Conservation (phyloP, 2,113 vertebrate genomes). For the Equus quagga region DNA sequence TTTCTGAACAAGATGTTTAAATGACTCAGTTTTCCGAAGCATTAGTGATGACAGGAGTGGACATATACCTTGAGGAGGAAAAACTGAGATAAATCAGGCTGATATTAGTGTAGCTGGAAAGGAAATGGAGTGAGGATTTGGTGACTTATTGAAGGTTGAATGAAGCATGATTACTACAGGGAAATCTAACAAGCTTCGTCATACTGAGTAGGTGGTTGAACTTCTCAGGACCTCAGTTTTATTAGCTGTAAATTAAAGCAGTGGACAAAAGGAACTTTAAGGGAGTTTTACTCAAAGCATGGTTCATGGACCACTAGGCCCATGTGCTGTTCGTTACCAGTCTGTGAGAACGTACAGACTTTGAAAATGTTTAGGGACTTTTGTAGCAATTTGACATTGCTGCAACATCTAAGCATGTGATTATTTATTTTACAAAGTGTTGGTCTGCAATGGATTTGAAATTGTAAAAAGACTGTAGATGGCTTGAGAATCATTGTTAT, state of each 20-base stretch:
- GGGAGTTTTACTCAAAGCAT: neutral
- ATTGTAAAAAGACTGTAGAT: neutral
- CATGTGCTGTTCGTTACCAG: neutral
- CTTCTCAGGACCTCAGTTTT: neutral
- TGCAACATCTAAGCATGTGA: neutral
- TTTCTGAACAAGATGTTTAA: conserved; percentile 69
- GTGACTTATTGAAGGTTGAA: neutral
- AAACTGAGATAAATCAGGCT: conserved; percentile 21
- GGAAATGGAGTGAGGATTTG: conserved; percentile 8
- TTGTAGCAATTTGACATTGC: neutral
- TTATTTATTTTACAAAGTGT: conserved; percentile 1
- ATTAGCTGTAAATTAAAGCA: neutral
- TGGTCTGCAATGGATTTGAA: neutral
- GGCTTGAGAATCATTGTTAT: neutral
- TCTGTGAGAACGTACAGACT: neutral
- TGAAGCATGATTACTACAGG: neutral
- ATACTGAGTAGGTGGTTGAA: neutral
- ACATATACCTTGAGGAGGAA: neutral
- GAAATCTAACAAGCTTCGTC: neutral
- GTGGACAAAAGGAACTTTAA: neutral
- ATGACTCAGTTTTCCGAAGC: conserved; percentile 58
- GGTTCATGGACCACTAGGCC: neutral
- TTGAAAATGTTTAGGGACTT: neutral
- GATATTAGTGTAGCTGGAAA: conserved; percentile 29
- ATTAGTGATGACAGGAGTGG: conserved; percentile 53